Evolutionary conservation across 2,113 vertebrate genomes (phyloP), one percentile per base, ranked within the genome.

Genomic region (Lampris megalopsis): DNA sequence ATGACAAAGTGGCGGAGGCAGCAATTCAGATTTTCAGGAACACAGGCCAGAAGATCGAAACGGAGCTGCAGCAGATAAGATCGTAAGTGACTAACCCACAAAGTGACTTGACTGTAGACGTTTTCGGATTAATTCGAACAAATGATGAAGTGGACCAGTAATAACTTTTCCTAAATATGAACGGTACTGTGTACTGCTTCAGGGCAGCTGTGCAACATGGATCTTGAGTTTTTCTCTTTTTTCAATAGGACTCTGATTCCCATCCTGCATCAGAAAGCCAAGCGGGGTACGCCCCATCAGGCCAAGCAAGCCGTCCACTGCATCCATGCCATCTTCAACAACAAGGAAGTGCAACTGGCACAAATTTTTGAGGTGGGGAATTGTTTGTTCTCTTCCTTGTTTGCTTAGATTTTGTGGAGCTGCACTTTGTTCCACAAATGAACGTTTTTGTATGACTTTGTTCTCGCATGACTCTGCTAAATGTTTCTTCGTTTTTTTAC

Each of bases 1-100:
- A 99, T 53, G 98, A 99, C 89, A 99, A 99, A 77, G 98, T 99
- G 89, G 97, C 98, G 0, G 98, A 99, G 89, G 98, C 98, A 75
- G 98, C 98, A 69, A 99, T 99, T 83, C 98, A 99, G 87, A 99
- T 99, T 88, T 99, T 99, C 92, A 96, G 98, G 86, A 99, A 99
- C 89, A 99, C 98, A 1, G 98, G 98, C 65, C 98, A 99, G 92
- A 99, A 97, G 94, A 99, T 99, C 60, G 98, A 99, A 93, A 96
- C 96, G 1, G 98, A 99, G 76, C 94, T 99, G 73, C 97, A 96
- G 74, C 98, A 99, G 86, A 99, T 99, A 86, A 89, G 98, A 96
- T 99, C 98, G 98, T 99, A 96, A 85, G 89, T 49, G 35, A 61
- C 7, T 0, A 1, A 48, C 43, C 11, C 60, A 47, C 4, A 40